Conservation (phyloP, 2,113 vertebrate species). For the Oostethus manadensis region DNA sequence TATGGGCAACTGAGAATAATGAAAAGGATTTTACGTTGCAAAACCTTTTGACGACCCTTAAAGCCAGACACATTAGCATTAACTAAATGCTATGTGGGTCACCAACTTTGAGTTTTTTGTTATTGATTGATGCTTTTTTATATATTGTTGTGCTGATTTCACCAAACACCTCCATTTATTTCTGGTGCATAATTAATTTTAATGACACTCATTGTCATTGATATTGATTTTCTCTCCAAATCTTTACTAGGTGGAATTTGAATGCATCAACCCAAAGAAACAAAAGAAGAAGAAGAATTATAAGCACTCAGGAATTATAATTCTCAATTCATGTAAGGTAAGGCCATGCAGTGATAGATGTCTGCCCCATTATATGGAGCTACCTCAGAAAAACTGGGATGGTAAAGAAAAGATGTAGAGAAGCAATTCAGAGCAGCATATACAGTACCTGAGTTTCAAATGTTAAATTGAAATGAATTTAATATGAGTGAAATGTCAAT, state of each 20-base stretch:
- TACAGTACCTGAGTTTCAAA: too few species aligned
- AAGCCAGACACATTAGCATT: conserved; percentile 45
- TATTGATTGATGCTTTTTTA: not conserved
- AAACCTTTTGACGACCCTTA: conserved; percentile 43
- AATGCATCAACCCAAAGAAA: conserved; percentile 97
- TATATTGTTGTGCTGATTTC: not conserved
- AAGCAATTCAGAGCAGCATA: too few species aligned
- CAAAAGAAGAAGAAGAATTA: conserved; percentile 97
- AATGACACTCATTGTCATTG: not conserved
- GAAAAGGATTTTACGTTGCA: conserved; percentile 60
- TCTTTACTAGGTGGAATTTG: conserved; percentile 83
- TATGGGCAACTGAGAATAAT: conserved; percentile 27
- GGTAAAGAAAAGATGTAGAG: not conserved
- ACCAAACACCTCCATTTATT: not conserved
- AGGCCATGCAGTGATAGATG: conserved; percentile 23
- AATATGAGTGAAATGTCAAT: too few species aligned
- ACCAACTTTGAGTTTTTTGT: conserved; percentile 13
- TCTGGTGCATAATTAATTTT: too few species aligned
- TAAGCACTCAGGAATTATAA: conserved; percentile 91
- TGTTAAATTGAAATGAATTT: too few species aligned
- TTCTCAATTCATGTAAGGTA: conserved; percentile 91
- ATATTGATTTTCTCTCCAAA: not conserved
- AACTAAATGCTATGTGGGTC: conserved; percentile 37
- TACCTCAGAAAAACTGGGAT: not conserved
- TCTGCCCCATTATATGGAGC: not conserved